Evolutionary conservation across 2,888 invertebrate genomes (phyloP).

Genomic region (Leucoma salicis): DNA sequence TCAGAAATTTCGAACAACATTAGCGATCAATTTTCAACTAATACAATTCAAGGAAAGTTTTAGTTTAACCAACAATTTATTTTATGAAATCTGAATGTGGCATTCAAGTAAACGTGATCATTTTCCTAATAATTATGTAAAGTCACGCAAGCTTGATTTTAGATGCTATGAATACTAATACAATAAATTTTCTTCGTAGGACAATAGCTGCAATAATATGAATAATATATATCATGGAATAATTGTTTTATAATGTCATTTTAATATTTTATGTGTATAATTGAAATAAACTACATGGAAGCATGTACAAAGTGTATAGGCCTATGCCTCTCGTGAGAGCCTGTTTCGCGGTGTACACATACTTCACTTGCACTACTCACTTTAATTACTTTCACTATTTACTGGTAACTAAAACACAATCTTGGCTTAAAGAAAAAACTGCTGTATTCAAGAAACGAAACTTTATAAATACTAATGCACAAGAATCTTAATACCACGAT

Average conservation of each 20-base stretch:
- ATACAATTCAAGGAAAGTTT: constrained; percentile 74
- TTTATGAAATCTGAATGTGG: constrained; percentile 72
- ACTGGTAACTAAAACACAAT: no score
- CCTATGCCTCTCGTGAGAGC: no score
- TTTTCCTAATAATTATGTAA: constrained; percentile 67
- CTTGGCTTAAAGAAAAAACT: no score
- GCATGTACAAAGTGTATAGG: no score
- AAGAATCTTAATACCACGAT: no score
- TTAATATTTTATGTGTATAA: no score
- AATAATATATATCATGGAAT: not conserved
- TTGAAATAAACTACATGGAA: not conserved
- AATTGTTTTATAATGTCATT: not conserved
- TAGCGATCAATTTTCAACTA: constrained; percentile 74
- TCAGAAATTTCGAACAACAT: constrained; percentile 65
- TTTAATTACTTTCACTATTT: no score
- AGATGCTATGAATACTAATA: constrained; percentile 41
- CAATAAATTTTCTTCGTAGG: constrained; percentile 38
- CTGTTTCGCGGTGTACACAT: no score
- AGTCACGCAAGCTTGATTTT: constrained; percentile 72
- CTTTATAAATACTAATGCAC: no score
- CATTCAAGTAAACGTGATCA: constrained; percentile 59
- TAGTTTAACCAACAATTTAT: constrained; percentile 73
- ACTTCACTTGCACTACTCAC: no score
- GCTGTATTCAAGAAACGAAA: no score
- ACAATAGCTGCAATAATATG: constrained; percentile 6